Base-by-base conservation (phyloP, 2,797 vertebrate species). In the Macroramphosus scolopax region DNA sequence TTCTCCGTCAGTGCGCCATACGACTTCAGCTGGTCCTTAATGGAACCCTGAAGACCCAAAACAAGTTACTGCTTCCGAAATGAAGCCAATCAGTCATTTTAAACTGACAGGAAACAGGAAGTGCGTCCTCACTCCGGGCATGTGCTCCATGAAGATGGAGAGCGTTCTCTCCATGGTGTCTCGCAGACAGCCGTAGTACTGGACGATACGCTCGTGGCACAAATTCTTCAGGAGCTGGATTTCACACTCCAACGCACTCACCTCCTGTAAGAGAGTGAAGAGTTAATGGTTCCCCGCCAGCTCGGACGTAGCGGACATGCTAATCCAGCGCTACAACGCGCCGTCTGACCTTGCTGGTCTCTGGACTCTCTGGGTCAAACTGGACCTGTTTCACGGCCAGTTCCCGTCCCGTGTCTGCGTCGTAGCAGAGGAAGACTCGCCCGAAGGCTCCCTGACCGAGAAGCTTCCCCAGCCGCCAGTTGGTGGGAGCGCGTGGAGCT, bases 141-240 rank as follows among this genome's bases (percentile, higher is more conserved):
- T 99, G 78, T 98, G 93, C 76, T 99, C 97, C 95, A 98, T 99
- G 77, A 99, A 99, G 83, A 99, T 99, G 42, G 97, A 98, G 17
- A 99, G 95, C 0, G 94, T 98, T 45, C 92, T 90, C 83, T 98
- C 96, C 10, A 92, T 91, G 0, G 92, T 79, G 81, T 99, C 97
- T 34, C 94, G 89, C 75, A 99, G 79, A 35, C 97, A 99, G 73
- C 97, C 97, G 0, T 98, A 99, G 90, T 99, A 99, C 78, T 99
- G 97, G 67, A 98, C 95, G 48, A 98, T 98, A 47, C 95, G 90
- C 71, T 99, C 96, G 17, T 98, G 93, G 32, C 93, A 91, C 45
- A 98, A 81, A 61, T 99, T 99, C 89, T 97, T 99, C 85, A 98
- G 87, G 35, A 99, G 89, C 84, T 98, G 95, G 88, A 98, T 98